Base-by-base conservation (phyloP, 2,797 vertebrate genomes). In the Rachycentron canadum region DNA sequence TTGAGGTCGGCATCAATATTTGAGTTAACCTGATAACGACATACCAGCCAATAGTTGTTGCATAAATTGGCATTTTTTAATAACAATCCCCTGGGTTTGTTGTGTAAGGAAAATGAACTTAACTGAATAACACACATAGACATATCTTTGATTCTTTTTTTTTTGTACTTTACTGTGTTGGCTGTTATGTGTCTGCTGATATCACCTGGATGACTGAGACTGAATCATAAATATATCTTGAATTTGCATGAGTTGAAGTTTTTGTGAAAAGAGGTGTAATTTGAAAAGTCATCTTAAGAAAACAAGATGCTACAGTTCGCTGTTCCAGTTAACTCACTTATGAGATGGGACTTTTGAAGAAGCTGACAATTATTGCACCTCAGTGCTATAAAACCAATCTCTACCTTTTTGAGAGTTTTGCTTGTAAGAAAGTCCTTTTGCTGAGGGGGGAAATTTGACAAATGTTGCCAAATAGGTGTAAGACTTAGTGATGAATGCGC, bases 391-490 rank as follows among this genome's bases (percentile, higher is more conserved):
- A n/a, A 19, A 50, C 60, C 57, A 40, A 23, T 14, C 26, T 52
- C 19, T 34, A 41, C 55, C 50, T 9, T 73, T 49, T 49, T 36
- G 1, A 55, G 28, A 38, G 7, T 17, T 58, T 40, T 40, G 12
- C 41, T 14, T 36, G 8, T 2, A 53, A n/a, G 19, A 70, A 28
- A 21, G 13, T 57, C 11, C 7, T 23, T 28, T 34, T 74, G 41
- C 41, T 6, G 21, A 62, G 21, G 21, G 16, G 28, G 32, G 7
- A 43, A 69, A 30, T 71, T 25, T 26, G 23, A 3, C 32, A 28
- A 52, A 17, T 56, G 19, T 40, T 61, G 49, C 66, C 79, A 83
- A 90, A 88, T 78, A 67, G 79, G 65, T 75, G 70, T 53, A n/a
- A 69, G 11, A 76, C 72, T 77, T 63, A 62, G 49, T 14, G 23